phyloP scores from a whole-genome alignment of 2,797 vertebrate species.

The Chelmon rostratus region DNA sequence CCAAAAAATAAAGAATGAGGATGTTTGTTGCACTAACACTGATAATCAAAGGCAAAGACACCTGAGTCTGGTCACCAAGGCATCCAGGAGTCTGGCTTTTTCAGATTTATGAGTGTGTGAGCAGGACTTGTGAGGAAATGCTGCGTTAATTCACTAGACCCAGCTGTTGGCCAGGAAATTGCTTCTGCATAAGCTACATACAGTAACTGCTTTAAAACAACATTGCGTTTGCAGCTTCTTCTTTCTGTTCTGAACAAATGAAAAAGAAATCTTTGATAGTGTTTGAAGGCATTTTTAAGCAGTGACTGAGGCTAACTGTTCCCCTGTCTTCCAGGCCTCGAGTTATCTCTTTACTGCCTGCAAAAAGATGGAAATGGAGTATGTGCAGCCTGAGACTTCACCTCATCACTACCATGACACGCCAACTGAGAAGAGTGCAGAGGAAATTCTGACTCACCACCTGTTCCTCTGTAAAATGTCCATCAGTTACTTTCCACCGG shows the following conservation, averaged over 20 bases:
- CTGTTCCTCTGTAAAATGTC: conserved; percentile 32
- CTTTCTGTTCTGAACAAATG: not conserved
- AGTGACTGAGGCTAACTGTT: not conserved
- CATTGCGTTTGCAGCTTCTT: not conserved
- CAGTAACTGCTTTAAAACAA: conserved; percentile 19
- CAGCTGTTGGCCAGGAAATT: conserved; percentile 24
- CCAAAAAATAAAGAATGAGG: not conserved
- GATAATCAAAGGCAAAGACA: conserved; percentile 30
- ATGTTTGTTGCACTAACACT: conserved; percentile 21
- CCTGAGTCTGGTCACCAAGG: not conserved
- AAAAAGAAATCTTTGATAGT: not conserved
- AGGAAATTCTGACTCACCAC: conserved; percentile 15
- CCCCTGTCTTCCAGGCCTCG: not conserved
- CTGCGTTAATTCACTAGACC: not conserved
- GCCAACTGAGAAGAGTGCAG: not conserved
- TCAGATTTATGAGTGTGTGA: conserved; percentile 31
- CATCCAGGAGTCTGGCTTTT: not conserved
- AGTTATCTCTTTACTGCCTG: not conserved
- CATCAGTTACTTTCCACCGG: not conserved
- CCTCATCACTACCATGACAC: conserved; percentile 11
- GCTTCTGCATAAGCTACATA: not conserved
- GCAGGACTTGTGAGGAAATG: not conserved
- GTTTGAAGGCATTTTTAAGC: not conserved
- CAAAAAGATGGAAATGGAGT: not conserved
- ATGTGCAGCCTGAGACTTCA: not conserved